Percentiles rank a stretch among this genome's conserved stretches.
These are phyloP conservation scores for Megamerina dolium DNA, from an alignment of 2,888 invertebrate genomes.

Conservation along the genomic window DNA sequence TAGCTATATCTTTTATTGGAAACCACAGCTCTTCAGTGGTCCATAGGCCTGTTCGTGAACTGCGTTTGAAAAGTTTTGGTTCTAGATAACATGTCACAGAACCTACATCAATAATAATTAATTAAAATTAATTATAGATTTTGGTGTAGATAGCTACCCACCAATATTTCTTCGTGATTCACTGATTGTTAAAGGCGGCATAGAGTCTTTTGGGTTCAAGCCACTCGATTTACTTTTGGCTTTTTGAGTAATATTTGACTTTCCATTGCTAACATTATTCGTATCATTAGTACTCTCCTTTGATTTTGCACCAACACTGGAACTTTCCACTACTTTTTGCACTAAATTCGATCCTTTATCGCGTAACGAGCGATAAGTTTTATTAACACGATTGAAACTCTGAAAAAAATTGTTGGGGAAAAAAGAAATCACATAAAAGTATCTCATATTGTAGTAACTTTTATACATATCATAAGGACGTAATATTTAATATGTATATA, in stretches of 20 bases:
- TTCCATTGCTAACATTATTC: slow-evolving; percentile 15
- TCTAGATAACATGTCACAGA: slow-evolving; percentile 50
- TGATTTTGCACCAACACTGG: slow-evolving; percentile 1
- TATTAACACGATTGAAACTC: slow-evolving; percentile 46
- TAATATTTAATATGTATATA: slow-evolving; percentile 4
- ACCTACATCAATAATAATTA: slow-evolving; percentile 26
- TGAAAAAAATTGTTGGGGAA: slow-evolving; percentile 24
- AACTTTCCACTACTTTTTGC: slow-evolving; percentile 36
- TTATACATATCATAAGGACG: not conserved
- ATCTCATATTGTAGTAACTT: slow-evolving; percentile 2
- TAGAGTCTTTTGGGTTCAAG: slow-evolving; percentile 28
- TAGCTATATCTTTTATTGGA: slow-evolving; percentile 47
- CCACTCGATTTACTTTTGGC: slow-evolving; percentile 17
- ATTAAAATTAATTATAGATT: not conserved
- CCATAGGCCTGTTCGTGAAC: slow-evolving; percentile 36
- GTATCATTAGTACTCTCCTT: slow-evolving; percentile 16
- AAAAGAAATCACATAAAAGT: too few species aligned
- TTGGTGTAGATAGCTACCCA: slow-evolving; percentile 12
- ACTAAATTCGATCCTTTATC: slow-evolving; percentile 43
- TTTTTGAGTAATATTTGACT: slow-evolving; percentile 22
- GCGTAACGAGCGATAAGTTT: slow-evolving; percentile 45
- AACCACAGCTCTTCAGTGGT: slow-evolving; percentile 47
- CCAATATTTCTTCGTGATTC: slow-evolving; percentile 47
- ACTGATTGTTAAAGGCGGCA: slow-evolving; percentile 43
- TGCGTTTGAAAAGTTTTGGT: slow-evolving; percentile 45